Evolutionary conservation across 2,113 vertebrate species (phyloP).

Genomic region (Menura novaehollandiae): DNA sequence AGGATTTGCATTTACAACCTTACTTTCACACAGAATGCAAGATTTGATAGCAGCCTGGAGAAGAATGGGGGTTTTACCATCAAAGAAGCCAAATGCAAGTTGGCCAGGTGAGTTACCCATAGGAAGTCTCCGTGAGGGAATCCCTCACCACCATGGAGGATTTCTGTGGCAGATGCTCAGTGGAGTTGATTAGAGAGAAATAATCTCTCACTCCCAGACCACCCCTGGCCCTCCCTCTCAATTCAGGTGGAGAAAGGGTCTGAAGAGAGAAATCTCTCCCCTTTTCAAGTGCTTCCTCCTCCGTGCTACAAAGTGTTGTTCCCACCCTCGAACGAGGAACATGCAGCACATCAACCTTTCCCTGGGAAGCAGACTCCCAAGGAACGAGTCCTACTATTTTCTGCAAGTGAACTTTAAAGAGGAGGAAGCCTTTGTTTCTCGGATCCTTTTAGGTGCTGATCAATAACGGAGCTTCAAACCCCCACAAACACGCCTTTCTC

Average conservation of each 20-base stretch:
- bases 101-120: background rate
- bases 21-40: rapidly evolving
- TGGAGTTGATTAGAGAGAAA: background rate
- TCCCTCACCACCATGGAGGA: background rate
- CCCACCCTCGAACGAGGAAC: background rate
- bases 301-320: background rate
- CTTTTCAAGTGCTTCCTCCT: conserved; percentile 11
- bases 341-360: background rate
- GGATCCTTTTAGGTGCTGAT: conserved; percentile 46
- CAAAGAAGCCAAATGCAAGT: background rate
- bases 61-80: background rate
- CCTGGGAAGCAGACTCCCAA: background rate
- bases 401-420: conserved; percentile 31
- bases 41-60: background rate
- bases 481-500: background rate
- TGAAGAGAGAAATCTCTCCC: background rate
- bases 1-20: background rate
- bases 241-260: background rate
- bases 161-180: background rate
- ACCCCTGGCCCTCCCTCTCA: background rate
- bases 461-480: conserved; percentile 17
- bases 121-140: background rate
- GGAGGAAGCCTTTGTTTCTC: conserved; percentile 57
- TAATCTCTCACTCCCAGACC: background rate
- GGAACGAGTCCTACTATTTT: background rate